Base-by-base conservation (phyloP, 2,113 vertebrate species). In the Empidonax traillii region DNA sequence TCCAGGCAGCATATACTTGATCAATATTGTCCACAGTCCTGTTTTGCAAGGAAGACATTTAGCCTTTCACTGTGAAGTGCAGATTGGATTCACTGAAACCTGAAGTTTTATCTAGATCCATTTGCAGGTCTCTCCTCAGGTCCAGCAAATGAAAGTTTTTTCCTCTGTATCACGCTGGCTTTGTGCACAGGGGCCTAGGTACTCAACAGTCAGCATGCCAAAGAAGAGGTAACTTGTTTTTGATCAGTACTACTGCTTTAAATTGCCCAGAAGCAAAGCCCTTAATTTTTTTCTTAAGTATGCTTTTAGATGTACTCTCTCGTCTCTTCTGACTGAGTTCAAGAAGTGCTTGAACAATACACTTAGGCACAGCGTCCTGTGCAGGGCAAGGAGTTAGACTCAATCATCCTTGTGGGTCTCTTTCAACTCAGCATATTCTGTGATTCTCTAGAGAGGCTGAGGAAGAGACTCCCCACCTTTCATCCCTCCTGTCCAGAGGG, bases 11-110 rank as follows among this genome's bases (percentile, higher is more conserved):
- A 59, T 6, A 44, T 3, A 41, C 23, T 39, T 78, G 2, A 5
- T 31, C 69, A 87, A 13, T 66, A 86, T 3, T 33, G 31, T 33
- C 41, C 51, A 52, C 51, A 52, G 14, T 6, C 13, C 22, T 39
- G n/a, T 22, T 86, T 77, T 78, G 14, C 27, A 69, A 79, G 44
- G 69, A 83, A 37, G 19, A 66, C 1, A 10, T 15, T 61, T 51
- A 5, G 15, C 0, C 0, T 85, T 91, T 55, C 35, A 67, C 13
- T 0, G 2, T 39, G 62, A 93, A 68, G 73, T 1, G 2, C 12
- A 16, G 46, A 75, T 12, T 63, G 33, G 14, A 61, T 20, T 9
- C 30, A 37, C 13, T 30, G 53, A 68, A 53, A 76, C 19, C 14
- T 76, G 5, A 67, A 20, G 9, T 52, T 87, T 69, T 77, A 37